Evolutionary conservation across 2,888 invertebrate species (phyloP).

Genomic region (Scaptomyza cyrtandrae): DNA sequence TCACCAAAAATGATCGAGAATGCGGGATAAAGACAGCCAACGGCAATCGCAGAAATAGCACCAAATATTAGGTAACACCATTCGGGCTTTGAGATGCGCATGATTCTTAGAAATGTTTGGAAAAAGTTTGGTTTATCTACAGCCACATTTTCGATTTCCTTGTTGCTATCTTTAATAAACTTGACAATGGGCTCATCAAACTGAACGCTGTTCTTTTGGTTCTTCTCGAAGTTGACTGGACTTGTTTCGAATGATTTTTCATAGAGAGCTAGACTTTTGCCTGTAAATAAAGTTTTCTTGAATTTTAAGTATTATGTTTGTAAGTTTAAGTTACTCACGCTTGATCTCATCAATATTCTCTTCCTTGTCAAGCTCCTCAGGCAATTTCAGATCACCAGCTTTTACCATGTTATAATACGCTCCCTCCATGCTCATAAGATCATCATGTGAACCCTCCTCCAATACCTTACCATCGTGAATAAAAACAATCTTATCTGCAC

Average conservation of each 20-base stretch:
- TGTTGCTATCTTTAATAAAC: conserved; percentile 55
- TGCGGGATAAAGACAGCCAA: conserved; percentile 90
- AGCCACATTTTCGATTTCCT: background rate
- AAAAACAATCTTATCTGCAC: conserved; percentile 89
- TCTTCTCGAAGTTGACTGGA: conserved; percentile 81
- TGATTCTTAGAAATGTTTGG: conserved; percentile 85
- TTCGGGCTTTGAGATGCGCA: conserved; percentile 89
- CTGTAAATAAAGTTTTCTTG: conserved; percentile 42
- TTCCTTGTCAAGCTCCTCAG: conserved; percentile 66
- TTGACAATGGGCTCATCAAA: conserved; percentile 73
- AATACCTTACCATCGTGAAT: conserved; percentile 89
- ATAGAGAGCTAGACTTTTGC: conserved; percentile 79
- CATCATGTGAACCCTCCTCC: conserved; percentile 91
- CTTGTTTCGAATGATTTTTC: conserved; percentile 83
- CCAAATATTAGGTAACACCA: conserved; percentile 88
- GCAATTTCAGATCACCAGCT: conserved; percentile 80
- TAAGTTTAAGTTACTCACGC: conserved; percentile 51
- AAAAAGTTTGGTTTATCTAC: conserved; percentile 82
- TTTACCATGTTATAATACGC: conserved; percentile 89
- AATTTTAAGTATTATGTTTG: background rate
- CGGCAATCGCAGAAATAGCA: conserved; percentile 87
- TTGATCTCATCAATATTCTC: conserved; percentile 72
- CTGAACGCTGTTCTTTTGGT: conserved; percentile 80
- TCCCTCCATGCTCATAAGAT: conserved; percentile 88
- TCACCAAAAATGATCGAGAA: conserved; percentile 92